Conservation (phyloP, 2,888 invertebrate genomes). For the Rhodophaea formosa region DNA sequence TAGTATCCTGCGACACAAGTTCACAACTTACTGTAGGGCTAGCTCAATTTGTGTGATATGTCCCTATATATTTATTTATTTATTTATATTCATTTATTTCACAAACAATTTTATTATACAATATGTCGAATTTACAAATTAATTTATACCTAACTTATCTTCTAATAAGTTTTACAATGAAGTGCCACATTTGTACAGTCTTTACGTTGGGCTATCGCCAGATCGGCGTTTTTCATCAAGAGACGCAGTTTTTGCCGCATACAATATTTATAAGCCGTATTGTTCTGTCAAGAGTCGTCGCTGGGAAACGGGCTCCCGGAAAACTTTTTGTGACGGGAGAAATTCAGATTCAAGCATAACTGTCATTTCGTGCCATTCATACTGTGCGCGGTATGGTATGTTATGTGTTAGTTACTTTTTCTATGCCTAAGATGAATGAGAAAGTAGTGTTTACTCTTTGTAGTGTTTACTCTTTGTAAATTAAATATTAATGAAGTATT, state of each 20-base stretch:
- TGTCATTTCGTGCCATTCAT: slow-evolving; percentile 2
- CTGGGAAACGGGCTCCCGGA: slow-evolving; percentile 33
- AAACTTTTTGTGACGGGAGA: slow-evolving; percentile 1
- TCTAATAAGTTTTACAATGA: no score
- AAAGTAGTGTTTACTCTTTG: no score
- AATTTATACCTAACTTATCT: no score
- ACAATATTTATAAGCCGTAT: slow-evolving; percentile 40
- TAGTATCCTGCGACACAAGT: no score
- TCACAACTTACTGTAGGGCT: no score
- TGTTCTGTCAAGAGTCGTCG: slow-evolving; percentile 46
- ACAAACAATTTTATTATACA: no score
- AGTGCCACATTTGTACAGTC: neutral
- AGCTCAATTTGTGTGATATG: no score
- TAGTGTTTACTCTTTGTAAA: no score
- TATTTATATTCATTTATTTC: no score
- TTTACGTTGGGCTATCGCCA: neutral
- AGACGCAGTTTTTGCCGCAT: slow-evolving; percentile 38
- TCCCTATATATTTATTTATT: no score
- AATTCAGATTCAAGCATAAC: slow-evolving; percentile 7
- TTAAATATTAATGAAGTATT: no score
- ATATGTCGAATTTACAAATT: no score
- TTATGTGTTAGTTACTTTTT: neutral
- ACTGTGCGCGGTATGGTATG: neutral
- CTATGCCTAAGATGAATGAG: neutral
- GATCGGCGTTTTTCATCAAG: neutral